phyloP scores from a whole-genome alignment of 2,113 vertebrate genomes.

The Acanthisitta chloris region DNA sequence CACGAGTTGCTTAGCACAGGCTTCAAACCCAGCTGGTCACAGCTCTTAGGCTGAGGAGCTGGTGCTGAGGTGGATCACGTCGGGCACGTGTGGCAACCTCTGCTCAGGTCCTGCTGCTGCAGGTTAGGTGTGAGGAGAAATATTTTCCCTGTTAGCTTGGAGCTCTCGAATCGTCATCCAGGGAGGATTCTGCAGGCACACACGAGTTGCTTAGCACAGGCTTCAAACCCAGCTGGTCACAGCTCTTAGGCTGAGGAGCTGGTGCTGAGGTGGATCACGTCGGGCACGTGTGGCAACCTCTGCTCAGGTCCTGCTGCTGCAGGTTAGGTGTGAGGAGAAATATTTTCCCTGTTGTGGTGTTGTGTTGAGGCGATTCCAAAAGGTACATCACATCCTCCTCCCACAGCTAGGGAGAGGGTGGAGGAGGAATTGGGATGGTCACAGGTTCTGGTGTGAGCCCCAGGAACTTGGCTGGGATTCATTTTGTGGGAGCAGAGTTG shows the following conservation, averaged over 20 bases:
- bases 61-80: neutral
- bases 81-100: neutral
- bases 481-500: neutral
- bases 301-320: neutral
- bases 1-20: neutral
- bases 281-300: neutral
- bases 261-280: neutral
- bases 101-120: neutral
- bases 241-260: neutral
- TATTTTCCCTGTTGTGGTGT: no score
- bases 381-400: neutral
- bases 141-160: no score
- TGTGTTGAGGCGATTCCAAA: no score
- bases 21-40: fast-evolving
- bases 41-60: neutral
- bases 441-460: slow-evolving; percentile 44
- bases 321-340: no score
- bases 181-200: neutral
- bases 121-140: no score
- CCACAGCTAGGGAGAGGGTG: neutral
- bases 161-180: neutral
- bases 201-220: neutral
- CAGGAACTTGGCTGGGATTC: slow-evolving; percentile 29
- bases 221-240: fast-evolving
- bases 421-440: neutral